These are phyloP conservation scores for Branchinecta sandiegonensis DNA, from an alignment of 2,888 invertebrate species.

Conservation along the genomic window DNA sequence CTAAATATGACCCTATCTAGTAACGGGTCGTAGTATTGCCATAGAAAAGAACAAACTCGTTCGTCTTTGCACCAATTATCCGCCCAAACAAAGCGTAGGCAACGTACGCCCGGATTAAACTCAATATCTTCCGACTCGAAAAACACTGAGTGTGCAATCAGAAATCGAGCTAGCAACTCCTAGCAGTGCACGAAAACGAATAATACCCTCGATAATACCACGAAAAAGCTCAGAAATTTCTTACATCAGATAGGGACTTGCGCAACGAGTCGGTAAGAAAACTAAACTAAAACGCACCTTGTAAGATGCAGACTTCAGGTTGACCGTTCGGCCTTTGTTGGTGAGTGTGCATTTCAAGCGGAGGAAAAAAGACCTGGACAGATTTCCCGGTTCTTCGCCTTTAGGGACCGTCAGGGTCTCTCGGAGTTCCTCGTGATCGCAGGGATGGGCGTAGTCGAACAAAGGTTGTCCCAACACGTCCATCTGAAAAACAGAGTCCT, in stretches of 20 bases:
- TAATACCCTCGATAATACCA: too few relatives aligned
- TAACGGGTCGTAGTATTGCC: too few relatives aligned
- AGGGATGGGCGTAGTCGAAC: constrained; percentile 85
- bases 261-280: background rate
- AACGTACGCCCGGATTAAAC: too few relatives aligned
- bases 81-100: constrained; percentile 8
- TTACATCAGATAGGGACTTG: background rate
- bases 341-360: constrained; percentile 88
- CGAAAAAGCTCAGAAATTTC: too few relatives aligned
- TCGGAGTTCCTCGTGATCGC: constrained; percentile 80
- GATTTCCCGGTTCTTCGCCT: constrained; percentile 17
- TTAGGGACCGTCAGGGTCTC: constrained; percentile 35
- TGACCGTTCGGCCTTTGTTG: constrained; percentile 76
- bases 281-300: constrained; percentile 50
- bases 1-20: too few relatives aligned
- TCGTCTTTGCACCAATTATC: constrained; percentile 21
- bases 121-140: too few relatives aligned
- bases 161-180: too few relatives aligned
- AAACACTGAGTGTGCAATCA: too few relatives aligned
- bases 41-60: too few relatives aligned
- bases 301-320: constrained; percentile 85
- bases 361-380: constrained; percentile 51
- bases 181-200: too few relatives aligned
- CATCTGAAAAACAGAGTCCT: constrained; percentile 54
- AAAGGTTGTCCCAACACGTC: constrained; percentile 90